Percentiles rank a stretch among this genome's conserved stretches.
These are phyloP conservation scores for Brachionus calyciflorus DNA, from an alignment of 1,140 invertebrate species.

Conservation along the genomic window DNA sequence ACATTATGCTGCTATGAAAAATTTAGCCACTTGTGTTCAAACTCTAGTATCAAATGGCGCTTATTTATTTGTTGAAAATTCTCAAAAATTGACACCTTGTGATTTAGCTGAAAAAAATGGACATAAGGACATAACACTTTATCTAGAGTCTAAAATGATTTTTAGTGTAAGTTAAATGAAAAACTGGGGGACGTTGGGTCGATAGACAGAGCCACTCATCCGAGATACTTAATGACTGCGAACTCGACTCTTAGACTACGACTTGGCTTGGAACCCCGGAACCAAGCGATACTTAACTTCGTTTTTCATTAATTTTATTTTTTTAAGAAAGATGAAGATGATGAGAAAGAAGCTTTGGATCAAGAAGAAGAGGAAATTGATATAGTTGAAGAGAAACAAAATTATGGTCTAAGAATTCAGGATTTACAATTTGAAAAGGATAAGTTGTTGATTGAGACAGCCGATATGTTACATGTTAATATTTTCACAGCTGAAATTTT, in stretches of 20 bases:
- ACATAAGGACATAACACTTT: conserved; percentile 67
- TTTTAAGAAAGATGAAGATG: conserved; percentile 51
- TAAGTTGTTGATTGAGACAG: conserved; percentile 71
- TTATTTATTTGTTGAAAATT: conserved; percentile 68
- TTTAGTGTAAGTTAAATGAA: conserved; percentile 69
- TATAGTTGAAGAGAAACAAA: conserved; percentile 46
- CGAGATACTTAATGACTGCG: no score
- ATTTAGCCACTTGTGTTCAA: conserved; percentile 68
- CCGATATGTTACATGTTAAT: conserved; percentile 72
- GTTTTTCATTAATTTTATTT: conserved; percentile 40
- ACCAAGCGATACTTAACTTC: no score
- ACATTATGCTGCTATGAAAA: conserved; percentile 68
- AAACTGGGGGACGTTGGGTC: no score
- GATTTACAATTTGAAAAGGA: conserved; percentile 75
- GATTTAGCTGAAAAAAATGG: conserved; percentile 67
- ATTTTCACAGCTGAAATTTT: conserved; percentile 72
- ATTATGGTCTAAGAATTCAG: conserved; percentile 68
- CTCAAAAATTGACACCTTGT: conserved; percentile 67
- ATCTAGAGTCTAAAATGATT: conserved; percentile 70
- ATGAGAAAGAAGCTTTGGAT: not conserved
- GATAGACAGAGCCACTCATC: no score
- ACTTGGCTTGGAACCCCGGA: no score
- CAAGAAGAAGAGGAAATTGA: conserved; percentile 36
- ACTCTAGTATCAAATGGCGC: conserved; percentile 66
- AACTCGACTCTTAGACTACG: no score